phyloP scores from a whole-genome alignment of 2,888 invertebrate species.

The Hirtodrosophila alboralis region DNA sequence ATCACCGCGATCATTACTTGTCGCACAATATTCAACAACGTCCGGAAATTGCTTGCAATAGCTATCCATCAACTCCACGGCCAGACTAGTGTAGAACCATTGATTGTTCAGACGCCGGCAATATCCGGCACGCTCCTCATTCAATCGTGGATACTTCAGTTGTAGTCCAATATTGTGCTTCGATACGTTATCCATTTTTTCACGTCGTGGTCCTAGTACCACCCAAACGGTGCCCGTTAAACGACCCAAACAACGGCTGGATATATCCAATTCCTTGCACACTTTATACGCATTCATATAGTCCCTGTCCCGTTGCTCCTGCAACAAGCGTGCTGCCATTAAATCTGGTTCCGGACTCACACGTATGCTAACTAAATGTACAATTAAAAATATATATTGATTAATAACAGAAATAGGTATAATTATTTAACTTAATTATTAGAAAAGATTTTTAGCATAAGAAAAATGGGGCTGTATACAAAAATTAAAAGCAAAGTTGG shows the following conservation, averaged over 20 bases:
- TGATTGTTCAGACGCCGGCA: conserved; percentile 88
- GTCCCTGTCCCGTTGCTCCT: conserved; percentile 64
- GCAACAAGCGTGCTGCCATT: conserved; percentile 58
- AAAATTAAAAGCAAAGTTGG: too few species aligned
- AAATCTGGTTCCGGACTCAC: conserved; percentile 81
- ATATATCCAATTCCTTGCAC: conserved; percentile 86
- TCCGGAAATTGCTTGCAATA: conserved; percentile 90
- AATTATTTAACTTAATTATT: too few species aligned
- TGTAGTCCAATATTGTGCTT: conserved; percentile 94
- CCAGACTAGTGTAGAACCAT: conserved; percentile 93
- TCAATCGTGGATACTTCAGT: conserved; percentile 94
- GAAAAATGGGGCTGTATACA: too few species aligned
- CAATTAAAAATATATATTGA: too few species aligned
- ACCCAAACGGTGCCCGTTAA: conserved; percentile 94
- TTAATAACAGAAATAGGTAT: too few species aligned
- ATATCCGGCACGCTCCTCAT: conserved; percentile 91
- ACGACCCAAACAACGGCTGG: conserved; percentile 90
- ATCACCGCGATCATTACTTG: conserved; percentile 85
- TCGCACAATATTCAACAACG: conserved; percentile 86
- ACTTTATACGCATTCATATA: conserved; percentile 75
- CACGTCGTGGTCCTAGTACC: conserved; percentile 84
- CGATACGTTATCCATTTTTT: conserved; percentile 83
- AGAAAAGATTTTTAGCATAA: too few species aligned
- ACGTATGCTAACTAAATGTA: conserved; percentile 80
- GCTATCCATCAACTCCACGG: conserved; percentile 88